Percentiles rank a stretch among this genome's conserved stretches.
phyloP scores from a whole-genome alignment of 2,888 invertebrate species.

The Gisinianus flammeolus region DNA sequence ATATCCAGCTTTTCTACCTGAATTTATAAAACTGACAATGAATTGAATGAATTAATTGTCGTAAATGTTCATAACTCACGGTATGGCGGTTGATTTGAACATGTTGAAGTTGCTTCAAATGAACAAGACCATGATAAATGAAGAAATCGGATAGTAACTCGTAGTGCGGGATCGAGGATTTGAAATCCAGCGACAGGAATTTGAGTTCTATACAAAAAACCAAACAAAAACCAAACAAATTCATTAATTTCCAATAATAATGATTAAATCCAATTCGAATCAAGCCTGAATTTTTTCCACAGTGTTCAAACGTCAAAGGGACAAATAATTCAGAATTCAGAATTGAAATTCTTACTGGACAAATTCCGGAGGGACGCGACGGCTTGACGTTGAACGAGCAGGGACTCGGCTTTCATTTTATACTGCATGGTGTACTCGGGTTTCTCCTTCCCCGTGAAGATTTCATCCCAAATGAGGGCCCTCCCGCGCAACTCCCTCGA shows the following conservation, averaged over 20 bases:
- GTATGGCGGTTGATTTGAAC: slow-evolving; percentile 38
- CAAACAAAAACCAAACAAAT: not conserved
- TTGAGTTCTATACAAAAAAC: slow-evolving; percentile 13
- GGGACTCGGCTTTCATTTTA: not conserved
- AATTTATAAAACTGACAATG: too few relatives aligned
- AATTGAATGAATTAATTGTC: too few relatives aligned
- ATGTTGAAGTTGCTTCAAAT: slow-evolving; percentile 39
- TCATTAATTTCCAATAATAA: not conserved
- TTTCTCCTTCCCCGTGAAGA: slow-evolving; percentile 19
- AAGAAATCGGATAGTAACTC: slow-evolving; percentile 17
- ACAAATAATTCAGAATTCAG: not conserved
- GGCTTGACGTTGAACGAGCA: not conserved
- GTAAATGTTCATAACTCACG: slow-evolving; percentile 33
- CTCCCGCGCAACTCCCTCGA: not conserved
- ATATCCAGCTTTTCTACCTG: too few relatives aligned
- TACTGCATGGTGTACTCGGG: slow-evolving; percentile 21
- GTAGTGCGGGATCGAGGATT: not conserved
- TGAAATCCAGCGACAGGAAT: slow-evolving; percentile 14
- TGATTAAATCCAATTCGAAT: not conserved
- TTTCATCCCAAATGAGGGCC: slow-evolving; percentile 31
- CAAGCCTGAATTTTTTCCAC: not conserved
- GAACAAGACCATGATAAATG: slow-evolving; percentile 18
- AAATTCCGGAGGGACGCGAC: slow-evolving; percentile 21
- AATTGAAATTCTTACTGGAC: slow-evolving; percentile 1
- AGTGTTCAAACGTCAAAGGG: too few relatives aligned